phyloP scores from a whole-genome alignment of 2,797 vertebrate genomes.

The Oreonectes daqikongensis region DNA sequence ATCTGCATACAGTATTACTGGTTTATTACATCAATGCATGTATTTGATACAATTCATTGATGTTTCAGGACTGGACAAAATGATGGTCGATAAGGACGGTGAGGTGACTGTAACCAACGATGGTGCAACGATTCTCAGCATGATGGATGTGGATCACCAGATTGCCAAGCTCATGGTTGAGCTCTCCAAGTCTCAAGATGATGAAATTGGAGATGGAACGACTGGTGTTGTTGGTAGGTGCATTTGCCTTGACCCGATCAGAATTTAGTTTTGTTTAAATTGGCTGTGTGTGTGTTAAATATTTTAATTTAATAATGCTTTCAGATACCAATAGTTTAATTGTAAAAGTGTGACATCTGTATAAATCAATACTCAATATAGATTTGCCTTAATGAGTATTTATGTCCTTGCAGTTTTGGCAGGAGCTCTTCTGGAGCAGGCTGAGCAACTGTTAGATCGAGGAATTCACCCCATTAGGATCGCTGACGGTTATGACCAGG shows the following conservation, averaged over 20 bases:
- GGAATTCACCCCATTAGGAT: slow-evolving; percentile 97
- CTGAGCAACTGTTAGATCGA: slow-evolving; percentile 90
- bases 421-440: slow-evolving; percentile 92
- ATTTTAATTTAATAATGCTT: no score
- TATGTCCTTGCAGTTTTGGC: slow-evolving; percentile 82
- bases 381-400: neutral
- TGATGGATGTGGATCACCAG: slow-evolving; percentile 99
- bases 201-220: slow-evolving; percentile 98
- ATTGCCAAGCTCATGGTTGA: slow-evolving; percentile 99
- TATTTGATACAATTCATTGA: neutral
- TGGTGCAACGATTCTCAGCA: slow-evolving; percentile 94
- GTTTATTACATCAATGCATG: neutral
- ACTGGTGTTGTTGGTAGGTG: slow-evolving; percentile 95
- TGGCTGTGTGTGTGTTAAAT: no score
- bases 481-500: slow-evolving; percentile 94
- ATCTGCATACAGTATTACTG: neutral
- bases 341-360: no score
- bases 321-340: no score
- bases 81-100: slow-evolving; percentile 98
- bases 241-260: neutral
- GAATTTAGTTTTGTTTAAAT: no score
- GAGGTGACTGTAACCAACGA: slow-evolving; percentile 98
- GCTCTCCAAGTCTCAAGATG: slow-evolving; percentile 97
- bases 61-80: slow-evolving; percentile 91
- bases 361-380: no score